Evolutionary conservation across 1,140 invertebrate species (phyloP), one percentile per base, ranked within the genome.

Genomic region (Zaprionus gabonicus): DNA sequence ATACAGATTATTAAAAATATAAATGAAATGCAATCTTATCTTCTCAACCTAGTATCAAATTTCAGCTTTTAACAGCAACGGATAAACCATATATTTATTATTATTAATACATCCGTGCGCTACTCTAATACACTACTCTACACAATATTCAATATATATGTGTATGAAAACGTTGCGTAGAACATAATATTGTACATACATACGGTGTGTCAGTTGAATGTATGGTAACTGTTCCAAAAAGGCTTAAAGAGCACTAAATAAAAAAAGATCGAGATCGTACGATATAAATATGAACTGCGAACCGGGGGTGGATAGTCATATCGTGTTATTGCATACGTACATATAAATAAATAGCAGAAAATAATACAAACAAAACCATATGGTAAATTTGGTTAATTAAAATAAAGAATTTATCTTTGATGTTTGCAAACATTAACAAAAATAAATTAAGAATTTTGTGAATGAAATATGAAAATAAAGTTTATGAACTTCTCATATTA

Each of bases 391-490:
- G 44, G 34, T 82, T 31, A 56, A 65, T 67, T 62, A 34, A 7
- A 60, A 63, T 56, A 65, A 55, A 13, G 36, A 70, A 71, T 77
- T 77, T 80, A 80, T 83, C 82, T 74, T 80, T 34, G 57, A 83
- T 78, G 76, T 83, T 87, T 56, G 63, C 51, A 74, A 85, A 44
- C 67, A 86, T 68, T 57, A 55, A 41, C 69, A 46, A 58, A 63
- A 58, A 58, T 72, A 82, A 55, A 66, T 66, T 87, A 87, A 80
- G 83, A 77, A 69, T 70, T 85, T 80, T 88, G 83, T 87, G 80
- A 88, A 86, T 63, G 57, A 59, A 82, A 68, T 66, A 82, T 82
- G 60, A 58, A 78, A 76, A 76, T 79, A 87, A 87, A 74, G 66
- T 82, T 86, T 38, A 81, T 81, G 67, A 56, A 57, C 53, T 56